A percentile compares a stretch with the other conserved stretches of the same genome.
phyloP scores from a whole-genome alignment of 2,888 invertebrate genomes.

The Galerucella calmariensis region DNA sequence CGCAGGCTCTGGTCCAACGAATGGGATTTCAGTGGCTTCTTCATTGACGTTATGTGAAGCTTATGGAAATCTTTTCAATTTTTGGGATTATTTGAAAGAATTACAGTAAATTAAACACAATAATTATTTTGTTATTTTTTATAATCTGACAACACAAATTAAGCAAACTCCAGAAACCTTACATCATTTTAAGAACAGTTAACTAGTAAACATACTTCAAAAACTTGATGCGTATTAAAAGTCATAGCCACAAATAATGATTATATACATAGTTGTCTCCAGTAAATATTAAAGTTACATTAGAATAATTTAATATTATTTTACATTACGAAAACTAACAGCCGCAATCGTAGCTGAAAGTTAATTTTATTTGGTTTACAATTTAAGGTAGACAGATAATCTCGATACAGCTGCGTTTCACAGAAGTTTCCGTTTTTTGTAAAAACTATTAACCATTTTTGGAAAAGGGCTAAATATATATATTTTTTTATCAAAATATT shows the following conservation, averaged over 20 bases:
- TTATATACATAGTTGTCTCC: slow-evolving; percentile 25
- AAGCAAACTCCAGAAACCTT: slow-evolving; percentile 55
- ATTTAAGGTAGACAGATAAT: neutral
- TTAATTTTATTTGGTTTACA: slow-evolving; percentile 14
- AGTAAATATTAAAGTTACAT: slow-evolving; percentile 29
- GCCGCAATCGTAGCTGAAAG: slow-evolving; percentile 5
- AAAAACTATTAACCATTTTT: no score
- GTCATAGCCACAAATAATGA: slow-evolving; percentile 29
- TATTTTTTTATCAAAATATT: no score
- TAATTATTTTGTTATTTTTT: slow-evolving; percentile 29
- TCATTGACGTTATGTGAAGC: no score
- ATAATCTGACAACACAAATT: slow-evolving; percentile 54
- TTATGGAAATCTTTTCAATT: no score
- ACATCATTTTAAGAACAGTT: slow-evolving; percentile 49
- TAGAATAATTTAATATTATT: slow-evolving; percentile 19
- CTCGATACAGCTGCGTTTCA: neutral
- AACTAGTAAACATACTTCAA: slow-evolving; percentile 38
- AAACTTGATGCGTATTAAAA: slow-evolving; percentile 28
- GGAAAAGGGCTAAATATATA: no score
- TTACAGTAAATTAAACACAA: neutral
- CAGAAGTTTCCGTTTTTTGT: neutral
- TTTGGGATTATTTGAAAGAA: no score
- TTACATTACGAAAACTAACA: slow-evolving; percentile 14
- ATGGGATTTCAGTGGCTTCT: no score
- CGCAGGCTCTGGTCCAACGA: no score